Conservation (phyloP, 2,888 invertebrate genomes). For the Sinopyrophorus schimmeli region DNA sequence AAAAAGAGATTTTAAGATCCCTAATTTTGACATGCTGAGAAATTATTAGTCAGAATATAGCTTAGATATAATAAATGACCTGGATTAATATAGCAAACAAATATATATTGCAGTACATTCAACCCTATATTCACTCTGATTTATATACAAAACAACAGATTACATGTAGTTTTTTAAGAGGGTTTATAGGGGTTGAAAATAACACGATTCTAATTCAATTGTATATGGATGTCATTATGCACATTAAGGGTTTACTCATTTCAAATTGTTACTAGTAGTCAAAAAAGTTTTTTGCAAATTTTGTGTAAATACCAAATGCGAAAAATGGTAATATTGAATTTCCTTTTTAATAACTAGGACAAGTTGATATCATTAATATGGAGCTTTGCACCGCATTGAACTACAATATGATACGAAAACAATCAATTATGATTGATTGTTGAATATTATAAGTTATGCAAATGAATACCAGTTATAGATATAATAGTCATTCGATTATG, state of each 20-base stretch:
- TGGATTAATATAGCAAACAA: slow-evolving; percentile 8
- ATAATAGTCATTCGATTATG: too few relatives aligned
- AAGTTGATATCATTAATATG: slow-evolving; percentile 13
- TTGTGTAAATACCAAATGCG: not conserved
- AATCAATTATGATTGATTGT: slow-evolving; percentile 17
- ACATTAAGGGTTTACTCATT: slow-evolving; percentile 38
- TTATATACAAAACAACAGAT: slow-evolving; percentile 33
- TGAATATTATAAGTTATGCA: too few relatives aligned
- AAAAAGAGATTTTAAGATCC: slow-evolving; percentile 3
- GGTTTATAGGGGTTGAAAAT: slow-evolving; percentile 36
- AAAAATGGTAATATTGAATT: slow-evolving; percentile 1
- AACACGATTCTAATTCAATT: slow-evolving; percentile 50
- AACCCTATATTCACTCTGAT: slow-evolving; percentile 14
- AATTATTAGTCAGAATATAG: too few relatives aligned
- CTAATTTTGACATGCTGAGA: not conserved
- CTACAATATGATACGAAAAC: slow-evolving; percentile 3
- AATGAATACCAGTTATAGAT: too few relatives aligned
- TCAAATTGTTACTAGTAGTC: slow-evolving; percentile 1
- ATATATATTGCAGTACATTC: slow-evolving; percentile 16
- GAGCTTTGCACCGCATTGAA: slow-evolving; percentile 34
- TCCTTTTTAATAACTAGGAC: slow-evolving; percentile 2
- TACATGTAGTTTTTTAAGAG: slow-evolving; percentile 33
- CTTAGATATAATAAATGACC: slow-evolving; percentile 10
- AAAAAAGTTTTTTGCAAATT: not conserved
- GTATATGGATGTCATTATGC: slow-evolving; percentile 49